A percentile compares a stretch with the other conserved stretches of the same genome.
Conservation (phyloP, 1,140 invertebrate genomes). For the Amyelois transitella region DNA sequence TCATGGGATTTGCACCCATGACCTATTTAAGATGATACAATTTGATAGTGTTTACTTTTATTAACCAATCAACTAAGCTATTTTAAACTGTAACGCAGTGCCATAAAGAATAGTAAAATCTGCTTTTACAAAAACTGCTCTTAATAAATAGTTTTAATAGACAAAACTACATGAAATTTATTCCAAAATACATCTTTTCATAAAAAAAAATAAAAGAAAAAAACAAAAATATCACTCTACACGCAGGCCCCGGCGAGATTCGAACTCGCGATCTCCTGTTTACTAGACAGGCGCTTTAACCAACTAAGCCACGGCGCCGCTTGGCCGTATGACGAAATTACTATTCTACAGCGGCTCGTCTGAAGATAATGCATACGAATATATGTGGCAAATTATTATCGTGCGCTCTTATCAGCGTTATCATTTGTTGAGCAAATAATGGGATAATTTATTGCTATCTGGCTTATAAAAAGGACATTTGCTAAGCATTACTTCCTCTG, state of each 20-base stretch:
- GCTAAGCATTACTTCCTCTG: too few species aligned
- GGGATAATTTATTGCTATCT: background rate
- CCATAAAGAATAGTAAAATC: too few species aligned
- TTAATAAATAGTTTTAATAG: too few species aligned
- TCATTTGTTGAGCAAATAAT: background rate
- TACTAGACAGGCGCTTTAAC: constrained; percentile 18
- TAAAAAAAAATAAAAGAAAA: background rate
- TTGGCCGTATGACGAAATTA: background rate
- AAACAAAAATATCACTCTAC: background rate
- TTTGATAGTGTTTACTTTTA: too few species aligned
- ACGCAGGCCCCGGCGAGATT: constrained; percentile 13
- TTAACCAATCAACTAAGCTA: too few species aligned
- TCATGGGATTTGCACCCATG: too few species aligned
- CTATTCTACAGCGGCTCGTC: background rate
- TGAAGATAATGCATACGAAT: too few species aligned
- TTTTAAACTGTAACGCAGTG: too few species aligned
- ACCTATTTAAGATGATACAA: too few species aligned
- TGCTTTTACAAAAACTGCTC: too few species aligned
- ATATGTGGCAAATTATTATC: background rate
- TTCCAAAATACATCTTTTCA: background rate
- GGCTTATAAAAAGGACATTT: background rate
- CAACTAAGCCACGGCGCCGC: constrained; percentile 16
- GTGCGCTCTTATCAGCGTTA: background rate
- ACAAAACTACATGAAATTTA: background rate
- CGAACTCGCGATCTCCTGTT: constrained; percentile 17